Evolutionary conservation across 2,113 vertebrate genomes (phyloP).

Genomic region (Cyanoramphus novaezelandiae): DNA sequence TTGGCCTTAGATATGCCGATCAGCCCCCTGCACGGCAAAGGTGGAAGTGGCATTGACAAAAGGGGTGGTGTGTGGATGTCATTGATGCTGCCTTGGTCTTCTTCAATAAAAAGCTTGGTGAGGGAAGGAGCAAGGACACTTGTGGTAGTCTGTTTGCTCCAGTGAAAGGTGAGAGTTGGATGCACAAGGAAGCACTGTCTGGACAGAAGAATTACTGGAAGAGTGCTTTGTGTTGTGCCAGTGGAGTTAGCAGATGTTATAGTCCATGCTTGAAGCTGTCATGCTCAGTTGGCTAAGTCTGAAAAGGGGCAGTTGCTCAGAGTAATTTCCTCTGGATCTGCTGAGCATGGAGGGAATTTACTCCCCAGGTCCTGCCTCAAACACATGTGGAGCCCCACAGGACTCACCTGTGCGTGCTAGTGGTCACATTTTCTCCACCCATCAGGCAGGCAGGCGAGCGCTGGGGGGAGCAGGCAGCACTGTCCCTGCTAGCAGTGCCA

Average conservation of each 20-base stretch:
- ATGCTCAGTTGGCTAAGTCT: neutral
- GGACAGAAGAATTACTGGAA: neutral
- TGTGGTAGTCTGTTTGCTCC: neutral
- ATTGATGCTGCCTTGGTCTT: neutral
- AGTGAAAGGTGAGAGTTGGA: neutral
- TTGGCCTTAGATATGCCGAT: neutral
- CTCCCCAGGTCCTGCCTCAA: neutral
- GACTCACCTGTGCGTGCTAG: neutral
- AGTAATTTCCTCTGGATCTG: neutral
- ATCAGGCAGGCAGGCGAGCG: too few relatives aligned
- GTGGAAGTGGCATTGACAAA: neutral
- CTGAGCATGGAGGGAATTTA: neutral
- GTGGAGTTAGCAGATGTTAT: neutral
- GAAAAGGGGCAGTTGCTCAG: neutral
- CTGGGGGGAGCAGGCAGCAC: too few relatives aligned
- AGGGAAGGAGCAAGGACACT: neutral
- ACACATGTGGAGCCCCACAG: neutral
- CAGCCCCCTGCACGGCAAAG: accelerated
- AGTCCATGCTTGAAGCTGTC: neutral
- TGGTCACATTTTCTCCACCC: neutral
- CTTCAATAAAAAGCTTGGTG: neutral
- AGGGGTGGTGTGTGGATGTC: accelerated
- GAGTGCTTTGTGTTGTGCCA: neutral
- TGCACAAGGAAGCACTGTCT: neutral
- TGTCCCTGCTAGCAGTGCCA: too few relatives aligned